Evolutionary conservation across 2,797 vertebrate genomes (phyloP).

Genomic region (Siniperca obscura): DNA sequence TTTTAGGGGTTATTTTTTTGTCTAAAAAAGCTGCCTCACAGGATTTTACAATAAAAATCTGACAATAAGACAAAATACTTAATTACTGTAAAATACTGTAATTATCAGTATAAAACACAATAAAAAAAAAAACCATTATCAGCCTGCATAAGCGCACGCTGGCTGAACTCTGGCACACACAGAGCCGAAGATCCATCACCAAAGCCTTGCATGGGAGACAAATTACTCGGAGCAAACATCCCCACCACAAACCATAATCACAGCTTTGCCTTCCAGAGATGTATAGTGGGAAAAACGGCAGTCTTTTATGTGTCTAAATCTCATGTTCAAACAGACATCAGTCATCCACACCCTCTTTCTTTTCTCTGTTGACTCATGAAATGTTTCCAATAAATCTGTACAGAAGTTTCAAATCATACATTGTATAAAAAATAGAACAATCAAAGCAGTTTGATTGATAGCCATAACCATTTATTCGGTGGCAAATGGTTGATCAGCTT

Average conservation of each 20-base stretch:
- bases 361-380: constrained; percentile 41
- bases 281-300: constrained; percentile 69
- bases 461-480: constrained; percentile 9
- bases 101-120: background rate
- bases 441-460: constrained; percentile 12
- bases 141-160: constrained; percentile 6
- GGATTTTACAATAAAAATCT: background rate
- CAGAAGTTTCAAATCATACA: constrained; percentile 33
- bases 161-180: constrained; percentile 39
- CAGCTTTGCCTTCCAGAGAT: constrained; percentile 69
- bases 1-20: background rate
- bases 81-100: too few species aligned
- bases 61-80: background rate
- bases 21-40: background rate
- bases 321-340: constrained; percentile 66
- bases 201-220: constrained; percentile 67
- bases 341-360: constrained; percentile 33
- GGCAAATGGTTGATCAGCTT: constrained; percentile 26
- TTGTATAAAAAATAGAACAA: constrained; percentile 2
- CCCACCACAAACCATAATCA: constrained; percentile 79
- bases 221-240: constrained; percentile 71
- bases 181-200: constrained; percentile 48
- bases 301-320: constrained; percentile 69
- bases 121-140: background rate
- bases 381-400: constrained; percentile 49